These are phyloP conservation scores for Sinodicranocentrus sp. DNA, from an alignment of 2,888 invertebrate species.

Conservation along the genomic window DNA sequence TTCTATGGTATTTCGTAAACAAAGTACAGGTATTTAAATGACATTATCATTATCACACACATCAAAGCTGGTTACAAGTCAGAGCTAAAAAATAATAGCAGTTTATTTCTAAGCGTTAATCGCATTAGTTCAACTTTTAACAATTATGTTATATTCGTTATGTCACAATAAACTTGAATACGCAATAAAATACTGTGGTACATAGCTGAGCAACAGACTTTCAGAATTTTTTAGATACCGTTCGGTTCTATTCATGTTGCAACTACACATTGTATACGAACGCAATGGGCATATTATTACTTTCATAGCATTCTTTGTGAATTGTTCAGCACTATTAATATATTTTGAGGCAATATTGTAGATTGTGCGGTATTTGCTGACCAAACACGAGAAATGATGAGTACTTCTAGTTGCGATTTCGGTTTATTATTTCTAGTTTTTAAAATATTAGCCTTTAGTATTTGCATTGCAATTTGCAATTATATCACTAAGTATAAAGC, in stretches of 20 bases:
- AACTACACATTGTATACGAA: neutral
- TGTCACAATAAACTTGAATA: slow-evolving; percentile 3
- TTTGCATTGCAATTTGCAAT: slow-evolving; percentile 43
- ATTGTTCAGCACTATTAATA: slow-evolving; percentile 13
- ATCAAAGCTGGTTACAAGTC: slow-evolving; percentile 21
- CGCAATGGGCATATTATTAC: neutral
- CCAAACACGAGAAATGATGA: neutral
- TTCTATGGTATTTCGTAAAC: neutral
- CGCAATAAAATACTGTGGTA: slow-evolving; percentile 56
- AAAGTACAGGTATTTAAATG: too few species aligned
- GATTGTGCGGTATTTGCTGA: slow-evolving; percentile 22
- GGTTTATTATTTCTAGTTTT: neutral
- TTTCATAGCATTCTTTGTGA: neutral
- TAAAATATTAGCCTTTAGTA: neutral
- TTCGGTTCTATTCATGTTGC: neutral
- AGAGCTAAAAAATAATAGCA: neutral
- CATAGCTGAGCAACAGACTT: slow-evolving; percentile 49
- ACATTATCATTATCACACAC: slow-evolving; percentile 33
- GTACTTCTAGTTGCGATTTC: slow-evolving; percentile 24
- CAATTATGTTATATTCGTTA: neutral
- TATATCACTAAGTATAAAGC: slow-evolving; percentile 14
- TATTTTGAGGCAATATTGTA: neutral
- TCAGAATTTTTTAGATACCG: neutral
- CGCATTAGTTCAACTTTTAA: slow-evolving; percentile 29
- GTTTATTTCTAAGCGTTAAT: slow-evolving; percentile 43